Evolutionary conservation across 2,888 invertebrate species (phyloP).

Genomic region (Lasius fuliginosus): DNA sequence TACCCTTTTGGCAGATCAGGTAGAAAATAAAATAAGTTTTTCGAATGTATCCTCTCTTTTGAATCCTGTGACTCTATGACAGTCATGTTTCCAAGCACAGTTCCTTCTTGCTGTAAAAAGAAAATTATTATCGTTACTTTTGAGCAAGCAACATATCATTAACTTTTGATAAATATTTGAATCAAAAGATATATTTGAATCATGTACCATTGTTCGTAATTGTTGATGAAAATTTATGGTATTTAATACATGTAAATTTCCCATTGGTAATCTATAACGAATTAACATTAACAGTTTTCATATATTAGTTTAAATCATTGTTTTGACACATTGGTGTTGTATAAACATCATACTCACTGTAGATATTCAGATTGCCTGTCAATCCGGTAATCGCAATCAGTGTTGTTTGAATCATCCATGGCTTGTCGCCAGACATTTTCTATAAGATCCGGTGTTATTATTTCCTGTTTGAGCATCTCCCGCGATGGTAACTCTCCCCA

Average conservation of each 20-base stretch:
- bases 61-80: conserved; percentile 67
- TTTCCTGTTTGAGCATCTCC: conserved; percentile 84
- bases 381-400: conserved; percentile 82
- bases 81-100: conserved; percentile 78
- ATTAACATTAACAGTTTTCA: neutral
- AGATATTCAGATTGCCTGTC: conserved; percentile 82
- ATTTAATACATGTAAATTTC: conserved; percentile 83
- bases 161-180: conserved; percentile 3
- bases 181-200: conserved; percentile 9
- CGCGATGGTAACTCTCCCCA: conserved; percentile 84
- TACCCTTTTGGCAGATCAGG: conserved; percentile 63
- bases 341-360: conserved; percentile 75
- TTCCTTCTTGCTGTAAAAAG: conserved; percentile 81
- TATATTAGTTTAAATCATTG: conserved; percentile 12
- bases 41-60: conserved; percentile 59
- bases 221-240: conserved; percentile 83
- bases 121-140: neutral
- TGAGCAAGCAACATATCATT: neutral
- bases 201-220: conserved; percentile 81
- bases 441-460: conserved; percentile 84
- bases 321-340: neutral
- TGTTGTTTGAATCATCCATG: conserved; percentile 81
- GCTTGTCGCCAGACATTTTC: conserved; percentile 85
- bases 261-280: conserved; percentile 80
- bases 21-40: conserved; percentile 72